Evolutionary conservation across 2,888 invertebrate species (phyloP), one percentile per base, ranked within the genome.

Genomic region (Listrodromus nycthemerus): DNA sequence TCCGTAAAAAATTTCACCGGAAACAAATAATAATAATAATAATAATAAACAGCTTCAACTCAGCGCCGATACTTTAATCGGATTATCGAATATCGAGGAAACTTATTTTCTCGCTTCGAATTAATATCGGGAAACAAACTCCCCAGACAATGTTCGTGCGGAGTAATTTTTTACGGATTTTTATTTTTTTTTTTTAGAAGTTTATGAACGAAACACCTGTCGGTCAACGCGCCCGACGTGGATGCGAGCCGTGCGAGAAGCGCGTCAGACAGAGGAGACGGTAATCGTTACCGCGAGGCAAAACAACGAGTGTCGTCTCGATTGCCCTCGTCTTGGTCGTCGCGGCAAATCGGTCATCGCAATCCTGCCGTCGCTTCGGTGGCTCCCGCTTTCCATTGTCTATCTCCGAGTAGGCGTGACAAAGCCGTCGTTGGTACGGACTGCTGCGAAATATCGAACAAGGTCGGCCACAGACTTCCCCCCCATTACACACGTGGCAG

Each of bases 371-470:
- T 37, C 65, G 33, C 65, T 33, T 19, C 19, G 8, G 65, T 37
- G 19, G 8, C 37, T 33, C 61, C 52, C 27, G 61, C 82, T 78
- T 69, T 79, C 66, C 76, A 80, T 80, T 80, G 80, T 80, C 37
- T 58, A 45, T 58, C 24, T 41, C 41, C 52, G 70, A 67, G 61
- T 67, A 37, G 61, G 73, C 83, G 67, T 77, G 80, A 63, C 81
- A 48, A 13, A n/a, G 21, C 58, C n/a, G 37, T 50, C 67, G 37
- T 58, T 37, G 45, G 45, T 37, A n/a, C 48, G 30, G 37, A 65
- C 27, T 19, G 45, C 66, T 10, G 58, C 27, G 61, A 77, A 76
- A 69, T 80, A 63, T 76, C 80, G 80, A 77, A 83, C 83, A 80
- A 80, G 71, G 66, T 71, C 71, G 73, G n/a, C 10, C 21, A 19